Base-by-base conservation (phyloP, 2,888 invertebrate species). In the Thera obeliscata region DNA sequence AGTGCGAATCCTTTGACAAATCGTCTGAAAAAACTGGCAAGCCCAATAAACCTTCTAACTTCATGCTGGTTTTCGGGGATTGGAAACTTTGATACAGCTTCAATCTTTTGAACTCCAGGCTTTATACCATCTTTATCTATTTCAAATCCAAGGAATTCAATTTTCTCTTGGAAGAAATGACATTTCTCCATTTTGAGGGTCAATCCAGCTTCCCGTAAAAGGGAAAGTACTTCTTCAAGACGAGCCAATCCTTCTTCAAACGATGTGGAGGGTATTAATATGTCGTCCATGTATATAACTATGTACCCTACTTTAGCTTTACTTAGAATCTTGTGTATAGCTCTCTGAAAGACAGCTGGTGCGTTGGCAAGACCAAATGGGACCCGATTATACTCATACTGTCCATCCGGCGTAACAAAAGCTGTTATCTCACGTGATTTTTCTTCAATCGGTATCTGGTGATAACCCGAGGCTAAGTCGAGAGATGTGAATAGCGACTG, bases 371-470 rank as follows among this genome's bases (percentile, higher is more conserved):
- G 12, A 3, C 60, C 60, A 22, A 60, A 60, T 0, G 52, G 60
- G 12, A 52, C 41, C 2, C 60, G 50, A 52, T 52, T 50, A 11
- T 60, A 60, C 22, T 60, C 60, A n/a, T 22, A 60, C 22, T 36
- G 38, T 0, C 60, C 60, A 9, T 60, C 52, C 3, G 60, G 60
- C 2, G 60, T 60, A 6, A 60, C 52, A 22, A 60, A 60, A 7
- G 52, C 49, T 2, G 60, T 60, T n/a, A n/a, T 36, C 2, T 41
- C n/a, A 3, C 36, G 33, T 3, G 35, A 35, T 50, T 38, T 8
- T 52, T 60, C 60, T 7, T 38, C 50, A 9, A 60, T 36, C 5
- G 60, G 50, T 6, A 60, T 49, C 50, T 60, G 60, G 9, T 60
- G 22, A 41, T 60, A 60, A 2, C 60, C 60, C 4, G 52, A 60